Conservation (phyloP, 37 sponge, comb jelly and placozoan species). For the Ianthella basta region DNA sequence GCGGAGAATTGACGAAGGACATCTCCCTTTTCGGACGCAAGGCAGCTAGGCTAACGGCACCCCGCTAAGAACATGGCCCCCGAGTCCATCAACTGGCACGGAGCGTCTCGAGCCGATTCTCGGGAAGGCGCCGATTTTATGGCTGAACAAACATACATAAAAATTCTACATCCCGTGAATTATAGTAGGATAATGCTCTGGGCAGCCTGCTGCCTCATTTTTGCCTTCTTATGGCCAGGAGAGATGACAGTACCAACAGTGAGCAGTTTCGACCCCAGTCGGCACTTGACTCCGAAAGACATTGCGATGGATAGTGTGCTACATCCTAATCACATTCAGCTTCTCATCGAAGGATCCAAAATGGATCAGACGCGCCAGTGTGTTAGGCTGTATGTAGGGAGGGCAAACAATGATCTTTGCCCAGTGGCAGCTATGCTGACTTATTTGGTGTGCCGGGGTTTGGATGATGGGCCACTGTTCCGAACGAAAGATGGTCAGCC, state of each 20-base stretch:
- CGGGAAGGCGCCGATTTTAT: no score
- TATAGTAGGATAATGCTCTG: no score
- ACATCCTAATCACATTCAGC: background rate
- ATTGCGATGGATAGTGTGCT: constrained; percentile 9
- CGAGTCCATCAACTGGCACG: no score
- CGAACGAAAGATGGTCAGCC: background rate
- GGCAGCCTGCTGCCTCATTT: constrained; percentile 41
- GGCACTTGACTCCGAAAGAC: constrained; percentile 20
- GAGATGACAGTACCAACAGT: constrained; percentile 24
- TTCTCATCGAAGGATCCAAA: constrained; percentile 30
- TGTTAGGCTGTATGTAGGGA: background rate
- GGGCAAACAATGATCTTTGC: background rate
- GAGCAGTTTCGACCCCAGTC: background rate
- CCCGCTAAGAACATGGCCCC: no score
- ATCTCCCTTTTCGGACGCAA: no score
- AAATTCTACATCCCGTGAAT: no score
- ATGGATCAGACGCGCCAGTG: constrained; percentile 24
- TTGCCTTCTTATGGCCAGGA: constrained; percentile 38
- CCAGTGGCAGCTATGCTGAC: background rate
- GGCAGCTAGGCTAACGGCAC: no score
- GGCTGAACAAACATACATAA: no score
- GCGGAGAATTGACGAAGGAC: no score
- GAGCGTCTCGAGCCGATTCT: no score
- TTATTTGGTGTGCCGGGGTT: background rate
- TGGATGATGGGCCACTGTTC: background rate